Conservation (phyloP, 2,113 vertebrate genomes). For the Oenanthe oenanthe region DNA sequence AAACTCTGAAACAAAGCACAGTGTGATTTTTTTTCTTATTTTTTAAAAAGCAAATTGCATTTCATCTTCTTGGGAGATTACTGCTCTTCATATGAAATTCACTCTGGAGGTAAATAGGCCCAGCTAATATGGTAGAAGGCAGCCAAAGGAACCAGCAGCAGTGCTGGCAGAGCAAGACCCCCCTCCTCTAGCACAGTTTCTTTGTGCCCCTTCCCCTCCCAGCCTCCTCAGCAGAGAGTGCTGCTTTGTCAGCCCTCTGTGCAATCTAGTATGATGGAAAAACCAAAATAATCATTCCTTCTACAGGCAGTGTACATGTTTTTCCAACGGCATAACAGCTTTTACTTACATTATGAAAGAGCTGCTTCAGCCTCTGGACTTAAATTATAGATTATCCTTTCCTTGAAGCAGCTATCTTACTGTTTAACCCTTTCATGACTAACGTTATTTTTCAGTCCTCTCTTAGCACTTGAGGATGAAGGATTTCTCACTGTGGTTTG, state of each 20-base stretch:
- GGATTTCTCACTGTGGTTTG: neutral
- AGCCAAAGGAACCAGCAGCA: neutral
- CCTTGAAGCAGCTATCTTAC: conserved; percentile 1
- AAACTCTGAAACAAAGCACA: neutral
- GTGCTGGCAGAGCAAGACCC: neutral
- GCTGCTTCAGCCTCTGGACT: conserved; percentile 4
- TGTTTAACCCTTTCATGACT: neutral
- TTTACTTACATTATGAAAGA: conserved; percentile 34
- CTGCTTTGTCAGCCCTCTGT: neutral
- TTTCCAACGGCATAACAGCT: neutral
- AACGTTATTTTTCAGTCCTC: neutral
- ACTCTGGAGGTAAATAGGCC: neutral
- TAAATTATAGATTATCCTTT: conserved; percentile 55
- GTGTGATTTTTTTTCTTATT: neutral
- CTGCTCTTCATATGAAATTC: neutral
- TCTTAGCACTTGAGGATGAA: neutral
- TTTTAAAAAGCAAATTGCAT: neutral
- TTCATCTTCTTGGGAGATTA: neutral
- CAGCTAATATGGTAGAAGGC: neutral
- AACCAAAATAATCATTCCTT: neutral
- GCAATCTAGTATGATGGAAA: neutral
- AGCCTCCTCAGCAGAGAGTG: neutral
- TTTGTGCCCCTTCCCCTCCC: neutral
- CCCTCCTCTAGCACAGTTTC: neutral
- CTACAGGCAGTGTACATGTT: neutral